Evolutionary conservation across 2,888 invertebrate species (phyloP), one percentile per base, ranked within the genome.

Genomic region (Pyrrhia umbra): DNA sequence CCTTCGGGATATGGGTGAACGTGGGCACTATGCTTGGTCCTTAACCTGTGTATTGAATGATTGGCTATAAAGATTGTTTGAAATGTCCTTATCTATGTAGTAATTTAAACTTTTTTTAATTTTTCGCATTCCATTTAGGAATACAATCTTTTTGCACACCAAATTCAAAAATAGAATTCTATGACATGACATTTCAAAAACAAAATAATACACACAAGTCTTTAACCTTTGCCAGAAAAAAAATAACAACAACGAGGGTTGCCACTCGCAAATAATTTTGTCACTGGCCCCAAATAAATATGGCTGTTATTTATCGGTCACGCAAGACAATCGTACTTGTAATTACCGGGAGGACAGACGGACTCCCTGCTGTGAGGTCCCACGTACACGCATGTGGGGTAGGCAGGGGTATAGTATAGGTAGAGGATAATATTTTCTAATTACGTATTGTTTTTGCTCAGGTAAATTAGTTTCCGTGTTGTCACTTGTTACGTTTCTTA

Each of bases 291-390:
- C 75, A 84, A 85, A 85, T 87, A 86, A 88, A 87, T 85, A 85
- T 83, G 63, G 75, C 65, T 45, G 71, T 81, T 88, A 88, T 91
- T 89, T 89, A 90, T 90, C 75, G 80, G 68, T 68, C 76, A 75
- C 78, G 80, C 79, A 80, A 86, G 85, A 87, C 87, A 85, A 85
- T 86, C 85, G 83, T 20, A 58, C 71, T 81, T 81, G 91, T 92
- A 92, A 92, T 92, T 92, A 92, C 87, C 81, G 88, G 86, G 88
- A 86, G 85, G 86, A 86, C 84, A 82, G 72, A 62, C 71, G 76
- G 83, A 70, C 77, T 69, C 80, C 85, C 84, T 65, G 81, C 66
- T 79, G 87, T 59, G 80, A 60, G 77, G 59, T 68, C 79, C 62
- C 69, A 72, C 71, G 71, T 37, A 58, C 68, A 73, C 65, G 68